These are phyloP conservation scores for Patella caerulea DNA, from an alignment of 2,888 invertebrate genomes.

Conservation along the genomic window DNA sequence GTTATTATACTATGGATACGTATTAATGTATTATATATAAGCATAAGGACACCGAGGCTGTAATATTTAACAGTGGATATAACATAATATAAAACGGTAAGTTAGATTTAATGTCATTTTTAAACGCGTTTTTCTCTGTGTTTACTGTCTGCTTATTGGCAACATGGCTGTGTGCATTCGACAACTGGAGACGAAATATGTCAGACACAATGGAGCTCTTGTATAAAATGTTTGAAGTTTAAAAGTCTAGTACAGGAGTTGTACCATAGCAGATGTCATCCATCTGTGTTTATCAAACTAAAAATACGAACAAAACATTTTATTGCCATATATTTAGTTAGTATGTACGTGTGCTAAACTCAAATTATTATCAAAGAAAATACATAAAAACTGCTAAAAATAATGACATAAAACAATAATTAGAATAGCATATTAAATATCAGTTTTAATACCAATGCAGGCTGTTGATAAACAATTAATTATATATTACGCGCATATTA, in stretches of 20 bases:
- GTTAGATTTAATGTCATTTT: neutral
- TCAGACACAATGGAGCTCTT: neutral
- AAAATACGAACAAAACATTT: neutral
- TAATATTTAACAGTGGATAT: neutral
- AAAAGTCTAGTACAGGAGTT: neutral
- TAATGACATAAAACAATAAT: no score
- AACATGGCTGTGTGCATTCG: neutral
- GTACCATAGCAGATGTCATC: neutral
- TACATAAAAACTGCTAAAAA: neutral
- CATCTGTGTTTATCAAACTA: constrained; percentile 5
- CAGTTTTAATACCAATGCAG: neutral
- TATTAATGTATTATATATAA: neutral
- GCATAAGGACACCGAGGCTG: neutral
- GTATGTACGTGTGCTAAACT: neutral
- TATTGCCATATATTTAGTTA: neutral
- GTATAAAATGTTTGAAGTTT: neutral
- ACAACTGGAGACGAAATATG: neutral
- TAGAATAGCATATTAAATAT: neutral
- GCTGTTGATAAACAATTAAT: no score
- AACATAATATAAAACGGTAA: constrained; percentile 7
- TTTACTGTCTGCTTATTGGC: neutral
- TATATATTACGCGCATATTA: no score
- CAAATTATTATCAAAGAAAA: neutral
- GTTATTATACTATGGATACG: constrained; percentile 1
- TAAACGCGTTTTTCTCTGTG: neutral